phyloP scores from a whole-genome alignment of 2,113 vertebrate genomes.

The Rhinopithecus roxellana region DNA sequence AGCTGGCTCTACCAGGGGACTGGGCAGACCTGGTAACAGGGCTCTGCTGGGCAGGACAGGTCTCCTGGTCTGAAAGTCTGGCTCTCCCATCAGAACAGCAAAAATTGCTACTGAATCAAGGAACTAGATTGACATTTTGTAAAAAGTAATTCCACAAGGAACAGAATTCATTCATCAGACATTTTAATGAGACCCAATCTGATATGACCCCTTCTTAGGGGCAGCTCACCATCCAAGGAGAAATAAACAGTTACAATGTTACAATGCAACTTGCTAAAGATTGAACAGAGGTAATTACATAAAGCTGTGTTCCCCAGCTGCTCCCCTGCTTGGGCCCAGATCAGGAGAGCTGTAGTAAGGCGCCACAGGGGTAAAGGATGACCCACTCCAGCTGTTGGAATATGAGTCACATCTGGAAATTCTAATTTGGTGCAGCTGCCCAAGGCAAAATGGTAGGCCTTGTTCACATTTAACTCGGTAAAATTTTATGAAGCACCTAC shows the following conservation, averaged over 20 bases:
- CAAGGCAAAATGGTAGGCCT: neutral
- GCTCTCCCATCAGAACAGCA: neutral
- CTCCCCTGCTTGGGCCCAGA: neutral
- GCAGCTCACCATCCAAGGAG: slow-evolving; percentile 25
- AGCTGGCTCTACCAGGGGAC: neutral
- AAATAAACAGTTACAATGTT: neutral
- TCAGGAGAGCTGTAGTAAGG: neutral
- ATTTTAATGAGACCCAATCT: slow-evolving; percentile 65
- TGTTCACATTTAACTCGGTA: neutral
- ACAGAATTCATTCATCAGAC: slow-evolving; percentile 26
- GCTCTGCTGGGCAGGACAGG: neutral
- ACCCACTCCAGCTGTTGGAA: neutral
- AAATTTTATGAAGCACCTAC: neutral
- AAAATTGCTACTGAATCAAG: neutral
- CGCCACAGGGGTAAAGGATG: neutral
- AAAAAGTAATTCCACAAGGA: slow-evolving; percentile 52
- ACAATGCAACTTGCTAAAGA: slow-evolving; percentile 24
- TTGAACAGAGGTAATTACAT: slow-evolving; percentile 44
- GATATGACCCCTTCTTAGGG: neutral
- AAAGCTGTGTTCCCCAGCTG: neutral
- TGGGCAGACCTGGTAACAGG: neutral
- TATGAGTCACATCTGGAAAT: neutral
- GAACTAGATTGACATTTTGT: slow-evolving; percentile 12
- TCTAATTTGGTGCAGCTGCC: slow-evolving; percentile 26
- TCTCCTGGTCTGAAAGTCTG: neutral